Evolutionary conservation across 2,113 vertebrate species (phyloP).

Genomic region (Xenopus borealis): DNA sequence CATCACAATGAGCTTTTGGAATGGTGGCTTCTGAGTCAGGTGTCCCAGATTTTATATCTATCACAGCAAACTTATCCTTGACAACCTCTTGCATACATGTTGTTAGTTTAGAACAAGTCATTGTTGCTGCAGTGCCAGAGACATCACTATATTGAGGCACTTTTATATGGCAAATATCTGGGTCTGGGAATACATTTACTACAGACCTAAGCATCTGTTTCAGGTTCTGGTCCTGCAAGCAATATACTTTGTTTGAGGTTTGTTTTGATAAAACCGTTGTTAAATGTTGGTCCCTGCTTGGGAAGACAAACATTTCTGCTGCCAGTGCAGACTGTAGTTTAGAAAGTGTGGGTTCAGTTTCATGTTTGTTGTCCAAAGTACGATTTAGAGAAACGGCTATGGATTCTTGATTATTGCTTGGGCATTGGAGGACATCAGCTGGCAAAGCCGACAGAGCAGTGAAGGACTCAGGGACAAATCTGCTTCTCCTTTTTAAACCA

Average conservation of each 20-base stretch:
- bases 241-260: constrained; percentile 39
- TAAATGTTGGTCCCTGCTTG: constrained; percentile 55
- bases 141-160: constrained; percentile 4
- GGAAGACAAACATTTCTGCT: constrained; percentile 39
- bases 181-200: constrained; percentile 35
- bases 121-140: background rate
- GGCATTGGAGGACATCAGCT: constrained; percentile 53
- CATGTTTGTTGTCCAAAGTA: constrained; percentile 28
- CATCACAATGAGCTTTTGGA: background rate
- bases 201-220: constrained; percentile 47
- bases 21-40: background rate
- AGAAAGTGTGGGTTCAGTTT: background rate
- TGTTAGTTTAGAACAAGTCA: rapidly evolving
- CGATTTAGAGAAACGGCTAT: constrained; percentile 48
- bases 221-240: constrained; percentile 49
- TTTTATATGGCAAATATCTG: constrained; percentile 46
- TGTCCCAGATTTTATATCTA: background rate
- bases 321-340: background rate
- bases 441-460: constrained; percentile 55
- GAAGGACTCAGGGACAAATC: constrained; percentile 61
- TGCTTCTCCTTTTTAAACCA: constrained; percentile 63
- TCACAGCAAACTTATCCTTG: constrained; percentile 35
- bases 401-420: constrained; percentile 54
- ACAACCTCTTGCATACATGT: background rate
- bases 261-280: constrained; percentile 48